Evolutionary conservation across 1,140 invertebrate species (phyloP).

Genomic region (Phocides pigmalion): DNA sequence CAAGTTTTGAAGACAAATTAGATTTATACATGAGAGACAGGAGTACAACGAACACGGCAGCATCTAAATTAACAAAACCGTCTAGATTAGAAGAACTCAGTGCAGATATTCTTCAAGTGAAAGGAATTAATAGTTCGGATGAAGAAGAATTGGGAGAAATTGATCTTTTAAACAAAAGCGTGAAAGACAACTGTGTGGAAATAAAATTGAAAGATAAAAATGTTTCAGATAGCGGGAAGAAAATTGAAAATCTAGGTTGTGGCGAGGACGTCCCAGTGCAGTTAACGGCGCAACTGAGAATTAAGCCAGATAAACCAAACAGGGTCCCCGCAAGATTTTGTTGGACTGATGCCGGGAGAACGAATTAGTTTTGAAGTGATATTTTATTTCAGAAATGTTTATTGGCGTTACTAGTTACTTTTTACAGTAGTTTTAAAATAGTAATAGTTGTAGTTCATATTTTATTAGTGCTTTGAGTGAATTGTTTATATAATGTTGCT

Average conservation of each 20-base stretch:
- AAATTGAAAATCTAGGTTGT: slow-evolving; percentile 42
- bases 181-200: slow-evolving; percentile 10
- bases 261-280: slow-evolving; percentile 50
- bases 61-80: slow-evolving; percentile 38
- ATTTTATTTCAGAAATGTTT: slow-evolving; percentile 10
- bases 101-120: slow-evolving; percentile 53
- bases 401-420: neutral
- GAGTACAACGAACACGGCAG: slow-evolving; percentile 33
- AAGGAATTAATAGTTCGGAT: slow-evolving; percentile 48
- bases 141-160: slow-evolving; percentile 56
- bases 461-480: too few relatives aligned
- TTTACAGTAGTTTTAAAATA: too few relatives aligned
- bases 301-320: slow-evolving; percentile 49
- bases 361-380: slow-evolving; percentile 30
- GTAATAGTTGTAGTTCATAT: too few relatives aligned
- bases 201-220: slow-evolving; percentile 19
- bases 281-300: slow-evolving; percentile 35
- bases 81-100: slow-evolving; percentile 67
- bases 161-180: slow-evolving; percentile 34
- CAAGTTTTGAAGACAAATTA: slow-evolving; percentile 55
- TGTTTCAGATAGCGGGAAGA: slow-evolving; percentile 26
- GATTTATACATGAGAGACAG: slow-evolving; percentile 25
- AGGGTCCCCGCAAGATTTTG: slow-evolving; percentile 67
- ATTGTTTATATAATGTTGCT: too few relatives aligned
- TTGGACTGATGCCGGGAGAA: slow-evolving; percentile 63